phyloP scores from a whole-genome alignment of 1,140 invertebrate genomes.

The Trialeurodes vaporariorum region DNA sequence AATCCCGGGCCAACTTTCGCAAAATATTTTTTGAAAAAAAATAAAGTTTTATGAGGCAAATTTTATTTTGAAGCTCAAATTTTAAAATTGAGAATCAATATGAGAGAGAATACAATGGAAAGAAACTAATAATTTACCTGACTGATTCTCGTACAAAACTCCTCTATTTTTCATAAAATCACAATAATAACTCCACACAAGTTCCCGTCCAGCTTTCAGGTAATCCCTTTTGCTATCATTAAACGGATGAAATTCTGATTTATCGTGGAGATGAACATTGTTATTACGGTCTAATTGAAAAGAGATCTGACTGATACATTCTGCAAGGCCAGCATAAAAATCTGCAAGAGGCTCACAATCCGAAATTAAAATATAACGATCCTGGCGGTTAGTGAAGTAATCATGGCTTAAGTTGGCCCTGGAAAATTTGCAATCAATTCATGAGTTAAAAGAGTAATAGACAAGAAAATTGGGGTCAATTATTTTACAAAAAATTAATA shows the following conservation, averaged over 20 bases:
- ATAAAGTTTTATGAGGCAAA: too few species aligned
- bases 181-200: slow-evolving; percentile 4
- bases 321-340: slow-evolving; percentile 65
- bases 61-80: too few species aligned
- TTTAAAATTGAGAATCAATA: too few species aligned
- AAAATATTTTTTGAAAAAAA: too few species aligned
- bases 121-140: too few species aligned
- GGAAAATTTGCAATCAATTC: too few species aligned
- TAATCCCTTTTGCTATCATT: slow-evolving; percentile 41
- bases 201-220: slow-evolving; percentile 37
- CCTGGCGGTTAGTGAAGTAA: slow-evolving; percentile 96
- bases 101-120: too few species aligned
- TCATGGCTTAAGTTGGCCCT: slow-evolving; percentile 94
- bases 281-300: slow-evolving; percentile 42
- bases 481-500: too few species aligned
- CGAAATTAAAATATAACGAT: slow-evolving; percentile 86
- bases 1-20: too few species aligned
- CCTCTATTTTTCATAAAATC: neutral
- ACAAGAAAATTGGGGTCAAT: too few species aligned
- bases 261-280: slow-evolving; percentile 34
- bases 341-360: slow-evolving; percentile 66
- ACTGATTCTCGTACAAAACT: neutral
- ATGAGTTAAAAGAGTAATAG: too few species aligned
- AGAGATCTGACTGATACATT: slow-evolving; percentile 48
- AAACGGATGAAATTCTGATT: slow-evolving; percentile 42